Conservation (phyloP, 2,113 vertebrate genomes). For the Xiphorhynchus elegans region DNA sequence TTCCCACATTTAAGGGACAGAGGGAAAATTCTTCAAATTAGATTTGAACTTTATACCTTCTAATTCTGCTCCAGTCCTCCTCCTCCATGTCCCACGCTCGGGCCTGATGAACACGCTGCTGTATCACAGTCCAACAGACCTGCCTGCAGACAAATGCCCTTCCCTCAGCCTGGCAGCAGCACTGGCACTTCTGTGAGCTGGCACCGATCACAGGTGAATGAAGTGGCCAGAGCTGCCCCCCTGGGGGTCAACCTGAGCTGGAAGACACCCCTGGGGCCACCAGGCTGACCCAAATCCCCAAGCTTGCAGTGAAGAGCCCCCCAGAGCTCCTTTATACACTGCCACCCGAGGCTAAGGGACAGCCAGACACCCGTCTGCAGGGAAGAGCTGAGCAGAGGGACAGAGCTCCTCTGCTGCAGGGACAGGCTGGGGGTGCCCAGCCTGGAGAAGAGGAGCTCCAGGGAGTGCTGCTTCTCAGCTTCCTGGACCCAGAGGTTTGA, state of each 20-base stretch:
- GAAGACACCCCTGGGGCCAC: neutral
- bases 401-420: neutral
- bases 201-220: neutral
- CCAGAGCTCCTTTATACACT: neutral
- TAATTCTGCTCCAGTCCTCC: constrained; percentile 18
- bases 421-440: neutral
- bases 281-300: neutral
- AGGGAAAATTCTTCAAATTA: constrained; percentile 49
- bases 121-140: constrained; percentile 38
- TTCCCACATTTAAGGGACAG: constrained; percentile 36
- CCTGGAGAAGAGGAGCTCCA: neutral
- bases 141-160: constrained; percentile 16
- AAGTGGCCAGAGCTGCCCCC: neutral
- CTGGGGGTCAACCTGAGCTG: neutral
- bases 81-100: neutral
- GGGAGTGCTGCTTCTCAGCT: neutral
- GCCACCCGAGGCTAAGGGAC: neutral
- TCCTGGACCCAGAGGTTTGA: neutral
- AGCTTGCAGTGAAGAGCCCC: neutral
- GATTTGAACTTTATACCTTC: constrained; percentile 44
- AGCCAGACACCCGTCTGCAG: neutral
- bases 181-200: neutral
- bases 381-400: neutral
- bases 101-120: neutral
- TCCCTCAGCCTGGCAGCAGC: neutral